These are phyloP conservation scores for Venustaconcha ellipsiformis DNA, from an alignment of 1,140 invertebrate genomes.

Conservation along the genomic window DNA sequence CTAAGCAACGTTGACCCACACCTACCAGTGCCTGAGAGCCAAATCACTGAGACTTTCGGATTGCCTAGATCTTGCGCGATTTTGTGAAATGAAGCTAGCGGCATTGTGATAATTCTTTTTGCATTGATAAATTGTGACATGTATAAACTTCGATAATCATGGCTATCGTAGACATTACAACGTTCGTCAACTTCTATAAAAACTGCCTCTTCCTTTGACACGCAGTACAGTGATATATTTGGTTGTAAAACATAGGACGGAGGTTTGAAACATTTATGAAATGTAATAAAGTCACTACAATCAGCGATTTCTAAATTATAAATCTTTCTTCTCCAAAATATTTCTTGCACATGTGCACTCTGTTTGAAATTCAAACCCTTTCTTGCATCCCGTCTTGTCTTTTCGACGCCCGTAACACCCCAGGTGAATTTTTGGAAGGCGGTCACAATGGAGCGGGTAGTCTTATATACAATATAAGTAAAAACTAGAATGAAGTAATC, in stretches of 20 bases:
- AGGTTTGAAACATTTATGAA: conserved; percentile 60
- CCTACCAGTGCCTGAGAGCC: conserved; percentile 55
- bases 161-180: conserved; percentile 18
- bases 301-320: conserved; percentile 50
- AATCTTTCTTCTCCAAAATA: conserved; percentile 60
- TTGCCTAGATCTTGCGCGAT: conserved; percentile 59
- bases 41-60: conserved; percentile 54
- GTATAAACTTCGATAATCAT: conserved; percentile 30
- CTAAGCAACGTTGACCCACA: conserved; percentile 57
- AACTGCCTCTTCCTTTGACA: conserved; percentile 55
- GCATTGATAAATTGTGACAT: conserved; percentile 55
- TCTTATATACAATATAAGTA: conserved; percentile 47
- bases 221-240: conserved; percentile 58
- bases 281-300: conserved; percentile 56
- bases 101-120: conserved; percentile 57
- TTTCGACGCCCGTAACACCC: conserved; percentile 60
- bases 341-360: conserved; percentile 60
- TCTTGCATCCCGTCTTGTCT: conserved; percentile 53
- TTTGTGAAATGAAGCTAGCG: conserved; percentile 60
- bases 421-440: conserved; percentile 62
- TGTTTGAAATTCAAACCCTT: conserved; percentile 60
- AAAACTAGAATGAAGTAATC: conserved; percentile 53
- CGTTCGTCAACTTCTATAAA: conserved; percentile 52
- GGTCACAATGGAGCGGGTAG: conserved; percentile 50
- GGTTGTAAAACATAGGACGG: conserved; percentile 60